Base-by-base conservation (phyloP, 1,140 invertebrate species). In the Hydropsyche tenuis region DNA sequence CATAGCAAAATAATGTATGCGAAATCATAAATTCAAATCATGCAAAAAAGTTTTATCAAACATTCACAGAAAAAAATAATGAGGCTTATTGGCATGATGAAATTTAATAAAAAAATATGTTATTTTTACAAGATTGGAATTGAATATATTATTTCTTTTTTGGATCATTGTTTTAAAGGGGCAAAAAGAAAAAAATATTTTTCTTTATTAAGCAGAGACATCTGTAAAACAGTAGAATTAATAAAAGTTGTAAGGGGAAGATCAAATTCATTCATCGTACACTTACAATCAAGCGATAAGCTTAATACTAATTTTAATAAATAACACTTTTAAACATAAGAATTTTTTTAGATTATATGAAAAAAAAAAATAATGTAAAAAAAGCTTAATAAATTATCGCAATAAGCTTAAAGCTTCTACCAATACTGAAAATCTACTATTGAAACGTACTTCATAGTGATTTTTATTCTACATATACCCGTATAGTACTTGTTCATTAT, bases 341-440 rank as follows among this genome's bases (percentile, higher is more conserved):
- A 14, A 48, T 14, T 48, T 48, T 6, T n/a, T 7, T 43, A 43
- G 5, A 43, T 43, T 14, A 43, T 43, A 7, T 7, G 42, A 48
- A n/a, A 48, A 48, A 6, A n/a, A 48, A 3, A 48, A 48, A 53
- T 53, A 16, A 4, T 4, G 48, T 16, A 20, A 53, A 53, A 37
- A 18, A 53, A 53, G 48, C 48, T 53, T 18, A 53, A 53, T 18
- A 20, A 18, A 18, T 53, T n/a, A n/a, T n/a, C n/a, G 20, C 20
- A 60, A 25, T 25, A 60, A 60, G 56, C 56, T 60, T 60, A 60
- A 60, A 60, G 56, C 56, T 60, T 27, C n/a, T 7, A 60, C 56
- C 56, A 60, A 60, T 27, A 60, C 23, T 4, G 2, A 6, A 4
- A 18, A 18, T 18, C 7, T 25, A 2, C 12, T 25, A 60, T 60